Evolutionary conservation across 2,797 vertebrate species (phyloP).

Genomic region (Arnoldichthys spilopterus): DNA sequence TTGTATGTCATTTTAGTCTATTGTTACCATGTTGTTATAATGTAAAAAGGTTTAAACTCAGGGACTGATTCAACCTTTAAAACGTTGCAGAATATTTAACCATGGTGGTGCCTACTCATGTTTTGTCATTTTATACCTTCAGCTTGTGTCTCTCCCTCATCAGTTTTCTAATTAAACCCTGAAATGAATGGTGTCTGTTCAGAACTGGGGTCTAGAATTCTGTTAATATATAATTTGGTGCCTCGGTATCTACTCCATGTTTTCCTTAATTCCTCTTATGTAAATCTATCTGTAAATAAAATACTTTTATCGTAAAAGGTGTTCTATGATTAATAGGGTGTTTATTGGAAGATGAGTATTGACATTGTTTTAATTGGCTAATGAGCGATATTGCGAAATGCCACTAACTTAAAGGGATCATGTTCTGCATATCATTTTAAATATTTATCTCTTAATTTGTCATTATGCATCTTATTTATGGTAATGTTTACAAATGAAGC

Average conservation of each 20-base stretch:
- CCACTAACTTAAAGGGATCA: too few species aligned
- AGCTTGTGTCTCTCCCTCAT: background rate
- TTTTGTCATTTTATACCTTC: background rate
- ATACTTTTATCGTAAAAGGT: slow-evolving; percentile 4
- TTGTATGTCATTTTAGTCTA: background rate
- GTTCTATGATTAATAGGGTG: background rate
- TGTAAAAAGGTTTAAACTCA: slow-evolving; percentile 43
- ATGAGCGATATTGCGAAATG: too few species aligned
- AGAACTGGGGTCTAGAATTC: background rate
- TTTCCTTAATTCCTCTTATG: slow-evolving; percentile 19
- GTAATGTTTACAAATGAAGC: too few species aligned
- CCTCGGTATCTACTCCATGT: slow-evolving; percentile 1
- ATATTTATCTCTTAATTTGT: too few species aligned
- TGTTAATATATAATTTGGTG: background rate
- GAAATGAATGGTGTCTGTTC: background rate
- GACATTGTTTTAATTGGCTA: background rate
- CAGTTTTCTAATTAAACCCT: background rate
- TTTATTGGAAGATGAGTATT: background rate
- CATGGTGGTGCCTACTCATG: background rate
- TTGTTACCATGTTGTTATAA: background rate
- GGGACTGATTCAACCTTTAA: slow-evolving; percentile 48
- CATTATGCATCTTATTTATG: too few species aligned
- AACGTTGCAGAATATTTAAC: slow-evolving; percentile 6
- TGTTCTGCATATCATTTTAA: too few species aligned
- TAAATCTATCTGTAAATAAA: slow-evolving; percentile 49